A percentile compares a stretch with the other conserved stretches of the same genome.
These are phyloP conservation scores for Darevskia nairensis DNA, from an alignment of 2,797 vertebrate species.

Conservation along the genomic window DNA sequence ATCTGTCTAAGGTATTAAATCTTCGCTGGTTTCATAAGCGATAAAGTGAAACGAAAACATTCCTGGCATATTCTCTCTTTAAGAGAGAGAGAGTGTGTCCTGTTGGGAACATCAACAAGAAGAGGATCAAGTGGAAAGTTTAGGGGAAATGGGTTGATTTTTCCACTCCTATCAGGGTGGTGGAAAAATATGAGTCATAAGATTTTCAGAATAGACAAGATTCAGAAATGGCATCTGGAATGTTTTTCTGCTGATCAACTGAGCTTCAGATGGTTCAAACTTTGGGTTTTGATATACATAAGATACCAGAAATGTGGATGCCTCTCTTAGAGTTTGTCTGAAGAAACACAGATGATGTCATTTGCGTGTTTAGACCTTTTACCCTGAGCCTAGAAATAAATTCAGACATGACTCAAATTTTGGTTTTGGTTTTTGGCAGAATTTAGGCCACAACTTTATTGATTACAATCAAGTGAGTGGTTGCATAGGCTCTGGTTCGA, in stretches of 20 bases:
- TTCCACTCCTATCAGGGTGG: not conserved
- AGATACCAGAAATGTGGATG: not conserved
- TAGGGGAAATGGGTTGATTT: not conserved
- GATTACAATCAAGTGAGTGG: too few relatives aligned
- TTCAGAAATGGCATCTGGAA: not conserved
- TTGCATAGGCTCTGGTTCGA: too few relatives aligned
- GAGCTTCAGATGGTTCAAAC: not conserved
- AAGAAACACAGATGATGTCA: too few relatives aligned
- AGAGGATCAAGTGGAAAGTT: not conserved
- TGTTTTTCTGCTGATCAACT: not conserved
- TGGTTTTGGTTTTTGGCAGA: too few relatives aligned
- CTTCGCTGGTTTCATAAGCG: conserved; percentile 31
- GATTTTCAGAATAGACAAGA: not conserved
- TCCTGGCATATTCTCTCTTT: conserved; percentile 18
- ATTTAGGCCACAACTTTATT: too few relatives aligned
- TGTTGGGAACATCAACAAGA: not conserved
- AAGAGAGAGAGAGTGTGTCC: not conserved
- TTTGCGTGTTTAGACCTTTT: too few relatives aligned
- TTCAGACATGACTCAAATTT: too few relatives aligned
- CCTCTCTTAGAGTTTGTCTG: not conserved
- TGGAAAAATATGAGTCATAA: not conserved
- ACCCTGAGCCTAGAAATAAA: too few relatives aligned
- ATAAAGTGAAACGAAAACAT: conserved; percentile 62
- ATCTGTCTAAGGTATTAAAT: conserved; percentile 55
- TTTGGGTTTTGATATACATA: not conserved